Evolutionary conservation across 1,140 invertebrate species (phyloP).

Genomic region (Chymomyza costata): DNA sequence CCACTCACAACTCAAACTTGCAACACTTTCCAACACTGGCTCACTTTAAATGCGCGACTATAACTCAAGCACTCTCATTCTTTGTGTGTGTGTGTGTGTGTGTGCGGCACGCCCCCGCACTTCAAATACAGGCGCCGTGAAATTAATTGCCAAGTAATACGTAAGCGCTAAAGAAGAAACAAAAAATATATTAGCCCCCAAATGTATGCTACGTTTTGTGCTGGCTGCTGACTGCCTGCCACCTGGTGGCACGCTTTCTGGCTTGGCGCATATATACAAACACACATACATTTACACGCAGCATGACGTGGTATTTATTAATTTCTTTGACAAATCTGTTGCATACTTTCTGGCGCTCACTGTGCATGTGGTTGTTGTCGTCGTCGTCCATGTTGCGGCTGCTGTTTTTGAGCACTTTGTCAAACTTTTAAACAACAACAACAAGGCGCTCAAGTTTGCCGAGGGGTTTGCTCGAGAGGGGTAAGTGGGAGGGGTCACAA

Average conservation of each 20-base stretch:
- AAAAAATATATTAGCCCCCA: conserved; percentile 6
- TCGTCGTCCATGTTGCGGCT: conserved; percentile 17
- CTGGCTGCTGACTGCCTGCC: not conserved
- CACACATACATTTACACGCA: too few relatives aligned
- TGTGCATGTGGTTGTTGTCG: conserved; percentile 11
- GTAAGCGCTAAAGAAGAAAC: not conserved
- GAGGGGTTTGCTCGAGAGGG: not conserved
- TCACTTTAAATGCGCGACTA: conserved; percentile 6
- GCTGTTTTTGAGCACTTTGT: conserved; percentile 61
- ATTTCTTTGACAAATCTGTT: conserved; percentile 73
- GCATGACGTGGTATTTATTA: conserved; percentile 71
- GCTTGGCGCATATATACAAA: not conserved
- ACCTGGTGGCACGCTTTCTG: conserved; percentile 2
- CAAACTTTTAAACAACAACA: conserved; percentile 67
- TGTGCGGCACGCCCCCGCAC: not conserved
- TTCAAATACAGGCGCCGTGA: conserved; percentile 1
- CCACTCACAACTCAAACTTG: conserved; percentile 15
- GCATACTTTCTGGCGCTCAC: conserved; percentile 48
- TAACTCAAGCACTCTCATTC: not conserved
- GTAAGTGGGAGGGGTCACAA: conserved; percentile 8
- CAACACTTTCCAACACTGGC: not conserved
- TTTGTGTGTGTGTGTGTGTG: not conserved
- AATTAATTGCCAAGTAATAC: conserved; percentile 37
- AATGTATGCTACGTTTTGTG: conserved; percentile 33
- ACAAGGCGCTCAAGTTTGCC: too few relatives aligned